Percentiles rank a stretch among this genome's conserved stretches.
Conservation (phyloP, 2,113 vertebrate genomes). For the Platycercus adscitus region DNA sequence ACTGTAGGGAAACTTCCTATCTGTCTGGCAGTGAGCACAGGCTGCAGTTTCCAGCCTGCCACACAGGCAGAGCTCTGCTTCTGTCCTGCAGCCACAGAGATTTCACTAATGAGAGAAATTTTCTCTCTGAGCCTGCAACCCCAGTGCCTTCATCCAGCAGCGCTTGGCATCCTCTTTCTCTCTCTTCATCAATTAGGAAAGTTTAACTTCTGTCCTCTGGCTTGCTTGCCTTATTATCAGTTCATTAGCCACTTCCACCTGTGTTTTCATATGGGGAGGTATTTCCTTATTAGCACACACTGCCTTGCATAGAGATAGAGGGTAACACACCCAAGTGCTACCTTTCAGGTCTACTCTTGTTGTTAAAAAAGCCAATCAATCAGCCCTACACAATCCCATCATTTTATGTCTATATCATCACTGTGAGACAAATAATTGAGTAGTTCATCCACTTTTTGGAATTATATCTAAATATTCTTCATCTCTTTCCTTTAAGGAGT, state of each 20-base stretch:
- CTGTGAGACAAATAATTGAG: background rate
- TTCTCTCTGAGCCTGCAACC: background rate
- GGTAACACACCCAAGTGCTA: background rate
- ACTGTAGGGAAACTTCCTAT: background rate
- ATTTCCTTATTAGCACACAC: slow-evolving; percentile 51
- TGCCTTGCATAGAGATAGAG: background rate
- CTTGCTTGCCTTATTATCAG: slow-evolving; percentile 56
- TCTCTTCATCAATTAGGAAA: slow-evolving; percentile 47
- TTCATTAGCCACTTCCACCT: slow-evolving; percentile 57
- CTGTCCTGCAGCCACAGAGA: slow-evolving; percentile 12
- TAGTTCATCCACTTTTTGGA: background rate
- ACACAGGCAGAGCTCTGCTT: background rate
- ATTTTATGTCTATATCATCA: background rate
- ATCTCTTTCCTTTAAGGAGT: background rate
- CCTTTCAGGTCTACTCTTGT: background rate
- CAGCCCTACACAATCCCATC: background rate
- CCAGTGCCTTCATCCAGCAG: background rate
- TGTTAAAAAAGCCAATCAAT: slow-evolving; percentile 16
- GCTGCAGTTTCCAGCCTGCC: background rate
- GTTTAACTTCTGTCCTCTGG: slow-evolving; percentile 62
- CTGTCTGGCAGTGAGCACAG: background rate
- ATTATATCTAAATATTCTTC: background rate
- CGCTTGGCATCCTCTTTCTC: background rate
- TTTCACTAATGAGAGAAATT: slow-evolving; percentile 34
- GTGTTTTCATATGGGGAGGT: slow-evolving; percentile 13